Conservation (phyloP, 2,113 vertebrate species). For the Penelope pileata region DNA sequence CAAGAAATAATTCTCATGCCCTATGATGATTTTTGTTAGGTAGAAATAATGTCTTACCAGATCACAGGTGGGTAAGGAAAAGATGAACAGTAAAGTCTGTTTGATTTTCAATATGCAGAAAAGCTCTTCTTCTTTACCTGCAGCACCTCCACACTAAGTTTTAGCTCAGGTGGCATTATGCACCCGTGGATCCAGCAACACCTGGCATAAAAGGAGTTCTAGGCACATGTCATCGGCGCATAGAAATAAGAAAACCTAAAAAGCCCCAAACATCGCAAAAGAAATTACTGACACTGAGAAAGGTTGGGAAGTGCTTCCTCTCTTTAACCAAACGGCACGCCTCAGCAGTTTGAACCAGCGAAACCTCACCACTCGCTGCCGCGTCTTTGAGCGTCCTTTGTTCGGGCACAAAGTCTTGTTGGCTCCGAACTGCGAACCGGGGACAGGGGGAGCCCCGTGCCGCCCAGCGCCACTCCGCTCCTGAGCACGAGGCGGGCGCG, state of each 20-base stretch:
- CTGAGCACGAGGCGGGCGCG: neutral
- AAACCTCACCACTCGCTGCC: neutral
- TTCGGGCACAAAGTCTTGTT: neutral
- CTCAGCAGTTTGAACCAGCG: neutral
- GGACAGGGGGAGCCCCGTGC: too few species aligned
- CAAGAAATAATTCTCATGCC: neutral
- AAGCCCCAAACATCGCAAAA: neutral
- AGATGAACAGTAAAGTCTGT: neutral
- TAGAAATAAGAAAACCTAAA: neutral
- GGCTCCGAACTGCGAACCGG: neutral
- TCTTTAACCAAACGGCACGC: neutral
- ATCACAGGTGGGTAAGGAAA: neutral
- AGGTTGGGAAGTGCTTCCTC: neutral
- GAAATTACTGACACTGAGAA: neutral
- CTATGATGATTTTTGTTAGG: neutral
- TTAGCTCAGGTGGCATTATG: neutral
- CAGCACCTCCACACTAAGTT: neutral
- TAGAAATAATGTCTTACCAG: neutral
- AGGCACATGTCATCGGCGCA: neutral
- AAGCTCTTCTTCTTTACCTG: neutral
- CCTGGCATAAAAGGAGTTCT: neutral
- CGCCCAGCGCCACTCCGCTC: too few species aligned
- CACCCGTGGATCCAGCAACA: neutral
- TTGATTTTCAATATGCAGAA: neutral
- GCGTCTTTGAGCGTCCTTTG: neutral